Evolutionary conservation across 2,113 vertebrate species (phyloP).

Genomic region (Poecilia latipinna): DNA sequence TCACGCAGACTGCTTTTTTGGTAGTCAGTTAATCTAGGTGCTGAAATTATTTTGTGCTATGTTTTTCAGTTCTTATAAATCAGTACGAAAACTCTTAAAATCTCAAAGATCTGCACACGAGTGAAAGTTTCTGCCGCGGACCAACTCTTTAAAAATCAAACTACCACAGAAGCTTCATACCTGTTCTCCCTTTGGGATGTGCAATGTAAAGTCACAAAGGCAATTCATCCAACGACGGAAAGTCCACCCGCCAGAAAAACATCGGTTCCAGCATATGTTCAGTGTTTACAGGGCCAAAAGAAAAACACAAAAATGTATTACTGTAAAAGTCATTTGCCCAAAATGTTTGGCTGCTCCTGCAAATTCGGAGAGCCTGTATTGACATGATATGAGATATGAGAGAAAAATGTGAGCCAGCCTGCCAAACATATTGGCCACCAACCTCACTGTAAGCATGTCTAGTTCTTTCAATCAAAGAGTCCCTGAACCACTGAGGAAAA

Average conservation of each 20-base stretch:
- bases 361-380: neutral
- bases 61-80: no score
- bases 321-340: neutral
- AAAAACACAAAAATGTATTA: conserved; percentile 26
- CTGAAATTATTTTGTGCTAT: no score
- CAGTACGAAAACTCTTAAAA: neutral
- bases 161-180: conserved; percentile 19
- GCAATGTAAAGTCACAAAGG: conserved; percentile 38
- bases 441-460: neutral
- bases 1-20: no score
- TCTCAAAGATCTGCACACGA: no score
- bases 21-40: no score
- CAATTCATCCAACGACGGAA: conserved; percentile 39
- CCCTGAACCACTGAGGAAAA: neutral
- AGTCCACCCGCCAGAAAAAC: conserved; percentile 40
- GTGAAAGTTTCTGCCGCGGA: neutral
- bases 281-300: conserved; percentile 22
- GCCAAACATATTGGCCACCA: neutral
- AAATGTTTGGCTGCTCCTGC: neutral
- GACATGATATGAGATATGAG: neutral
- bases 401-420: neutral
- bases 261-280: conserved; percentile 17
- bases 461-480: neutral
- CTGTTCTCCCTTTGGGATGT: conserved; percentile 30
- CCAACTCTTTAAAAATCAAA: neutral